A percentile compares a stretch with the other conserved stretches of the same genome.
phyloP scores from a whole-genome alignment of 2,113 vertebrate genomes.

The Apaloderma vittatum region DNA sequence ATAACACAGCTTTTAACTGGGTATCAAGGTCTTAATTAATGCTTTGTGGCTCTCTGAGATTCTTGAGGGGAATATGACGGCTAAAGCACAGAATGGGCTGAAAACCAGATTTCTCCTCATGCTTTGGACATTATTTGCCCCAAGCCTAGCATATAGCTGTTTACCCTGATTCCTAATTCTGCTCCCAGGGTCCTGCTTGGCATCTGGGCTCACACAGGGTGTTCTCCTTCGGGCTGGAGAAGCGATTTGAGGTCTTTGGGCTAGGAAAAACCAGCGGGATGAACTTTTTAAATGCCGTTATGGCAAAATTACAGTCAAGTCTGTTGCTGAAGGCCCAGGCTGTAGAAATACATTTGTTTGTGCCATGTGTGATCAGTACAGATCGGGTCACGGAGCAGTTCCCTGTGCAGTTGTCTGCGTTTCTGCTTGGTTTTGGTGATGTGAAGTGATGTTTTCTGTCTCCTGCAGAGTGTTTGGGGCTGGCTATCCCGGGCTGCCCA shows the following conservation, averaged over 20 bases:
- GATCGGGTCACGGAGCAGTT: rapidly evolving
- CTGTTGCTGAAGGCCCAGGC: not conserved
- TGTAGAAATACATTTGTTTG: not conserved
- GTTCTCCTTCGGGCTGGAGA: not conserved
- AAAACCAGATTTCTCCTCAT: not conserved
- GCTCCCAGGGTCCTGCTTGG: not conserved
- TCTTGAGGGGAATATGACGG: not conserved
- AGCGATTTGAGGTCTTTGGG: not conserved
- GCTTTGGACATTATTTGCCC: not conserved
- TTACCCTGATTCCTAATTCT: not conserved
- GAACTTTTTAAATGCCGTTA: not conserved
- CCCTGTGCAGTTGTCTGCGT: not conserved
- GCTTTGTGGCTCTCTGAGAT: not conserved
- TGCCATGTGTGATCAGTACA: rapidly evolving
- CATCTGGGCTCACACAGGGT: not conserved
- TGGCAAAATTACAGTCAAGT: not conserved
- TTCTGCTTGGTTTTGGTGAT: rapidly evolving
- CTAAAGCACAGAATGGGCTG: not conserved
- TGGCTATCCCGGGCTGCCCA: conserved; percentile 92
- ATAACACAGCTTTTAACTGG: not conserved
- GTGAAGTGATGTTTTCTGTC: rapidly evolving
- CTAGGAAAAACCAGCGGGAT: not conserved
- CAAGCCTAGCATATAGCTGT: not conserved
- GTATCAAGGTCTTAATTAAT: not conserved
- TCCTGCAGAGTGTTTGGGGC: conserved; percentile 89